These are phyloP conservation scores for Anisognathus igniventris DNA, from an alignment of 2,797 vertebrate species.

Conservation along the genomic window DNA sequence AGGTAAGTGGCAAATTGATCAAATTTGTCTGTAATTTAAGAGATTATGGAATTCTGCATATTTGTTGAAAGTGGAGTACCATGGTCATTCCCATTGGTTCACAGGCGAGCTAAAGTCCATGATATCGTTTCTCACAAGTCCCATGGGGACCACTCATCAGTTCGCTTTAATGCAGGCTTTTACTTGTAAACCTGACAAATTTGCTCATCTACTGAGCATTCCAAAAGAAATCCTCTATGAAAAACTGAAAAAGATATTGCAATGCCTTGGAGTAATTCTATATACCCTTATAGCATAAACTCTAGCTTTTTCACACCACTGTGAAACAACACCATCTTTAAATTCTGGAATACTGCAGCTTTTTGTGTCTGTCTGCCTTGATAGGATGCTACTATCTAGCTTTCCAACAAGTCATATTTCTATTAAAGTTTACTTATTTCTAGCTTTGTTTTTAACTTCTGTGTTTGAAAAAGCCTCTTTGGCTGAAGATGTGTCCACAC, in stretches of 20 bases:
- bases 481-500: not conserved
- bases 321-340: not conserved
- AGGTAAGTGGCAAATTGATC: conserved; percentile 72
- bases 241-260: not conserved
- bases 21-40: not conserved
- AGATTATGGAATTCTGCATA: not conserved
- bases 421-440: not conserved
- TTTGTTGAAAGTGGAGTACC: not conserved
- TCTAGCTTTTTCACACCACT: not conserved
- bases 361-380: not conserved
- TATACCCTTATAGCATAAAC: not conserved
- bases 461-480: not conserved
- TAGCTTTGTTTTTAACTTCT: not conserved
- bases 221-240: not conserved
- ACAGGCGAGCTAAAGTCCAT: not conserved
- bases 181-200: not conserved
- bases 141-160: not conserved
- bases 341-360: not conserved
- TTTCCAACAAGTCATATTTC: not conserved
- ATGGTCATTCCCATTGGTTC: not conserved
- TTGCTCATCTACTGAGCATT: not conserved
- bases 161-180: not conserved
- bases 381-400: not conserved
- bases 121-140: not conserved
- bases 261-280: not conserved